phyloP scores from a whole-genome alignment of 2,797 vertebrate genomes.

The Myripristis jacobus region DNA sequence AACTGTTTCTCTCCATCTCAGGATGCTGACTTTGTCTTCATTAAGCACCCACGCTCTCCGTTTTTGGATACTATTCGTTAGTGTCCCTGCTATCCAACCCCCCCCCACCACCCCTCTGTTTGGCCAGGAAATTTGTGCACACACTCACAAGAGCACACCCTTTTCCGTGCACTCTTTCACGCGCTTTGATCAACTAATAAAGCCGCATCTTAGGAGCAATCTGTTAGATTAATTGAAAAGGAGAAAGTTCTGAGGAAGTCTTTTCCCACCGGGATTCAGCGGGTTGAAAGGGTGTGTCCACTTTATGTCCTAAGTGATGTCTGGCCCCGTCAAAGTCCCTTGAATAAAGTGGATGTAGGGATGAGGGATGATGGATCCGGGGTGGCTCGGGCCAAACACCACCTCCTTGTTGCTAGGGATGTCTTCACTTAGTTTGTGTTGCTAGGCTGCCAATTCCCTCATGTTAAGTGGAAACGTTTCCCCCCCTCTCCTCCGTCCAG shows the following conservation, averaged over 20 bases:
- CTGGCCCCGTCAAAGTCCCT: constrained; percentile 15
- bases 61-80: too few species aligned
- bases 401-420: constrained; percentile 83
- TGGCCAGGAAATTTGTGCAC: neutral
- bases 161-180: neutral
- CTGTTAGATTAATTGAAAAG: constrained; percentile 44
- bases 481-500: constrained; percentile 63
- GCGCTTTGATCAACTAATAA: constrained; percentile 53
- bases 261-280: neutral
- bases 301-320: constrained; percentile 13
- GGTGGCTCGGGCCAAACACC: constrained; percentile 63
- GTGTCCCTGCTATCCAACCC: too few species aligned
- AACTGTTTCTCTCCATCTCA: neutral
- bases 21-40: too few species aligned
- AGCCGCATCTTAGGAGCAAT: constrained; percentile 24
- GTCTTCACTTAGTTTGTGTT: constrained; percentile 84
- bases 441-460: constrained; percentile 86
- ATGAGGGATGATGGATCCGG: neutral
- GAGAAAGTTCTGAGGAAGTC: constrained; percentile 25
- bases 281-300: constrained; percentile 13
- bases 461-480: constrained; percentile 77
- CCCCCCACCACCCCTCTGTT: too few species aligned
- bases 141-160: neutral
- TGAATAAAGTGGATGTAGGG: constrained; percentile 26
- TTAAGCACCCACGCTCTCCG: too few species aligned